These are phyloP conservation scores for Drosophila siamana DNA, from an alignment of 2,888 invertebrate species.

Conservation along the genomic window DNA sequence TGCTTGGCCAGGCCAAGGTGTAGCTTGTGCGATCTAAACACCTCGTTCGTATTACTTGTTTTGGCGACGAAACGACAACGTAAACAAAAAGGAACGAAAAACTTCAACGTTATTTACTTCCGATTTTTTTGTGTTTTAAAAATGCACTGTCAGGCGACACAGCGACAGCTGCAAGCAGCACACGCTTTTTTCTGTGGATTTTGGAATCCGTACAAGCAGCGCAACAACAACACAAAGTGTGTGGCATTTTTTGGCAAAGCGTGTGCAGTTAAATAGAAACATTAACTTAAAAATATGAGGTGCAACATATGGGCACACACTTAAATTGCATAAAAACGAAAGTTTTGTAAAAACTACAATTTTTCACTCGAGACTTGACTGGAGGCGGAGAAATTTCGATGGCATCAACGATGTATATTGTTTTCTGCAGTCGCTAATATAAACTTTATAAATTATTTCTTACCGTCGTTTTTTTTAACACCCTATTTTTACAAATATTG, in stretches of 20 bases:
- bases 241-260: conserved; percentile 53
- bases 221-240: conserved; percentile 49
- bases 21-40: conserved; percentile 65
- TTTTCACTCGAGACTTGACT: not conserved
- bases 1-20: conserved; percentile 26
- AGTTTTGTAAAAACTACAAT: conserved; percentile 1
- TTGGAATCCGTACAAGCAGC: conserved; percentile 77
- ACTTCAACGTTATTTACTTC: conserved; percentile 67
- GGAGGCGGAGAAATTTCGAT: not conserved
- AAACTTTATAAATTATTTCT: too few species aligned
- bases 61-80: conserved; percentile 6
- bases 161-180: conserved; percentile 70
- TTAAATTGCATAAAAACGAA: not conserved
- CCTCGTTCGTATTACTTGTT: conserved; percentile 45
- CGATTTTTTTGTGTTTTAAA: conserved; percentile 70
- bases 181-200: conserved; percentile 69
- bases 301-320: conserved; percentile 55
- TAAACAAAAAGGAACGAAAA: conserved; percentile 20
- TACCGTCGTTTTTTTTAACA: too few species aligned
- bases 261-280: conserved; percentile 43
- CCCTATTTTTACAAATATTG: too few species aligned
- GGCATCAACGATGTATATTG: too few species aligned
- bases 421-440: too few species aligned
- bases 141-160: conserved; percentile 64
- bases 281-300: not conserved